Conservation (phyloP, 2,113 vertebrate species). For the Aix galericulata region DNA sequence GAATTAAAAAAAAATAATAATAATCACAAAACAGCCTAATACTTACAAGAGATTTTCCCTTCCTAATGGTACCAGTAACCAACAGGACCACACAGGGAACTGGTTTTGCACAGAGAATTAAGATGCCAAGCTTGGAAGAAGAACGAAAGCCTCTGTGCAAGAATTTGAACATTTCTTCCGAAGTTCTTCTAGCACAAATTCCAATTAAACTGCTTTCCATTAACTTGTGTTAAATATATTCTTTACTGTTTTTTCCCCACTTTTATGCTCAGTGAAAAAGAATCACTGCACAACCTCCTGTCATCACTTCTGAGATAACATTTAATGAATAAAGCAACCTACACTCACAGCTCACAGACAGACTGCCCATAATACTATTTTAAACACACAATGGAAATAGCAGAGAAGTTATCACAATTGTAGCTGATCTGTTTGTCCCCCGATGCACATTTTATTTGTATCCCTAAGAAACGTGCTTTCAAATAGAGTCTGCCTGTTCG, state of each 20-base stretch:
- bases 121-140: not conserved
- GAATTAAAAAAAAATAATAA: not conserved
- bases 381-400: not conserved
- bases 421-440: not conserved
- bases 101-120: not conserved
- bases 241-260: not conserved
- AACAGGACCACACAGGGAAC: not conserved
- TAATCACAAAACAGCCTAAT: not conserved
- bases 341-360: not conserved
- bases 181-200: not conserved
- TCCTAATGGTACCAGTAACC: not conserved
- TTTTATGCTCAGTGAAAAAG: not conserved
- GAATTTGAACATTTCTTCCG: not conserved
- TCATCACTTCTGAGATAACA: not conserved
- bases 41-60: not conserved
- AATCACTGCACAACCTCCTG: not conserved
- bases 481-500: not conserved
- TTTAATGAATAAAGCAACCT: rapidly evolving
- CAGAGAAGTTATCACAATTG: not conserved
- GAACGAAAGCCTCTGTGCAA: not conserved
- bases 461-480: not conserved
- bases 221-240: not conserved
- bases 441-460: not conserved
- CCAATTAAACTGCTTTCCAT: not conserved
- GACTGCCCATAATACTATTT: not conserved